A percentile compares a stretch with the other conserved stretches of the same genome.
phyloP scores from a whole-genome alignment of 2,888 invertebrate species.

The Chelonus formosanus region DNA sequence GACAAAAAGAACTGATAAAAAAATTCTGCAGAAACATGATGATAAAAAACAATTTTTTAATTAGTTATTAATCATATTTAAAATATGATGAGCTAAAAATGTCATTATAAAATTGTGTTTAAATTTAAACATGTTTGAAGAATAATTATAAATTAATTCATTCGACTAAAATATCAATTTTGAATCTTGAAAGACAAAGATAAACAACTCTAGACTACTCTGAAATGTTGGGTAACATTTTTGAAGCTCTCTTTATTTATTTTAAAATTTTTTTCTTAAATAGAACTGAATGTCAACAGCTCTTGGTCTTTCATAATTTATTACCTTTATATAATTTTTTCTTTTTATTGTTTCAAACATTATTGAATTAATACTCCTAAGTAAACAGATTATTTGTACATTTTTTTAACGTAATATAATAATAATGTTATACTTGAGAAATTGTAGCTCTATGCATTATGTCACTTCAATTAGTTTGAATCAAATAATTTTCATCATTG shows the following conservation, averaged over 20 bases:
- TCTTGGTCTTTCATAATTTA: constrained; percentile 29
- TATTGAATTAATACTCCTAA: too few species aligned
- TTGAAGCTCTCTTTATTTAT: constrained; percentile 47
- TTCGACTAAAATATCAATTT: too few species aligned
- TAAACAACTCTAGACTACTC: constrained; percentile 51
- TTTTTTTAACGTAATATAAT: neutral
- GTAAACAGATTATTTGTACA: neutral
- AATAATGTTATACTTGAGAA: neutral
- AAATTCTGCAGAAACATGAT: too few species aligned
- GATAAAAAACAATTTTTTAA: neutral
- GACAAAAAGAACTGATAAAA: neutral
- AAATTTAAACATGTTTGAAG: too few species aligned
- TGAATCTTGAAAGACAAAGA: constrained; percentile 19
- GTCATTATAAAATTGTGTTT: too few species aligned
- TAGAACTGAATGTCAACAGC: constrained; percentile 33
- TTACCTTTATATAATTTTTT: neutral
- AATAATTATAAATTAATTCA: too few species aligned
- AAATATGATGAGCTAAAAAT: too few species aligned
- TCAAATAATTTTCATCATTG: neutral
- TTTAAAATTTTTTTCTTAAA: constrained; percentile 36
- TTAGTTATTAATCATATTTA: neutral
- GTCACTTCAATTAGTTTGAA: neutral
- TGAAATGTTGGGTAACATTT: constrained; percentile 34
- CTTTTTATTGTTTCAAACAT: neutral
- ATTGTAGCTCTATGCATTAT: neutral